Evolutionary conservation across 1,140 invertebrate genomes (phyloP).

Genomic region (Caenorhabditis inopinata): DNA sequence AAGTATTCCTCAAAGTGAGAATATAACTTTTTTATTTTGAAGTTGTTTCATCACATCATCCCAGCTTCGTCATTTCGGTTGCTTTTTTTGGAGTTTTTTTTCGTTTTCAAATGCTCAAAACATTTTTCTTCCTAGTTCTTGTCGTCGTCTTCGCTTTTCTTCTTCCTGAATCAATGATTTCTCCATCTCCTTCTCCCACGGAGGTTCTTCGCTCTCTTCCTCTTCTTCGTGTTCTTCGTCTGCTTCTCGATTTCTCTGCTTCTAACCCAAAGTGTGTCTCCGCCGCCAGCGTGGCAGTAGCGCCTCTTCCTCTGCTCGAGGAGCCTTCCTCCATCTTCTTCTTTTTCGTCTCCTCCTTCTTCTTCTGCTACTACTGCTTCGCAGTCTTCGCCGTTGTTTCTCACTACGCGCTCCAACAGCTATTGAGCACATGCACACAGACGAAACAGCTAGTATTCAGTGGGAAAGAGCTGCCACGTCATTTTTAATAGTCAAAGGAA

Average conservation of each 20-base stretch:
- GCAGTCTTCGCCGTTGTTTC: neutral
- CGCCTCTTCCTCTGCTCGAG: neutral
- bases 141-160: neutral
- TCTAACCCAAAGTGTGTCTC: neutral
- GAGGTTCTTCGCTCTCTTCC: neutral
- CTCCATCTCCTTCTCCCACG: neutral
- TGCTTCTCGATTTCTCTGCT: neutral
- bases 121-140: neutral
- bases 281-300: neutral
- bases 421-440: slow-evolving; percentile 4
- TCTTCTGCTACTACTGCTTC: slow-evolving; percentile 14
- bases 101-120: neutral
- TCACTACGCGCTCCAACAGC: slow-evolving; percentile 14
- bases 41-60: too few relatives aligned
- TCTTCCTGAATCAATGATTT: slow-evolving; percentile 19
- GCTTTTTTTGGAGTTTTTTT: neutral
- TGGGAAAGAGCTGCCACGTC: slow-evolving; percentile 16
- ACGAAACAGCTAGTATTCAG: slow-evolving; percentile 18
- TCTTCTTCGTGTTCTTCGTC: neutral
- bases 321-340: slow-evolving; percentile 15
- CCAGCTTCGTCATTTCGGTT: too few relatives aligned
- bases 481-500: slow-evolving; percentile 28
- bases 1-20: too few relatives aligned
- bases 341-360: slow-evolving; percentile 12
- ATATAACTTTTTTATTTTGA: too few relatives aligned